Evolutionary conservation across 2,113 vertebrate genomes (phyloP).

Genomic region (Oxyruncus cristatus): DNA sequence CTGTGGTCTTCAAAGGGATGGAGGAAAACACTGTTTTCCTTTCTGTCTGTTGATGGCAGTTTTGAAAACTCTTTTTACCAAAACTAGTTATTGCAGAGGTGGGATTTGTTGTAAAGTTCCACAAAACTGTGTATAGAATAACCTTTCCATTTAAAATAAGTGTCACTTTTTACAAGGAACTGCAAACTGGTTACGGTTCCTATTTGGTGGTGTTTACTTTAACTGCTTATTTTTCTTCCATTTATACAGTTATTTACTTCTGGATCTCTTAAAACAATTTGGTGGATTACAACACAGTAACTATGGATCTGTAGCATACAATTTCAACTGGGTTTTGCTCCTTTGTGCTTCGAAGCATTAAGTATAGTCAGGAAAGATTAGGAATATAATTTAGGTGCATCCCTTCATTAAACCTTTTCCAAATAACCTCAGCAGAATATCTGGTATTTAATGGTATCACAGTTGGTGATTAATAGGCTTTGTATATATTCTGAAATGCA

Average conservation of each 20-base stretch:
- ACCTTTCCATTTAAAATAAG: neutral
- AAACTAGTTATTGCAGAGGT: neutral
- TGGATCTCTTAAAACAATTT: neutral
- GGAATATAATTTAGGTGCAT: neutral
- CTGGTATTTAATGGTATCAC: neutral
- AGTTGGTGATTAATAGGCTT: neutral
- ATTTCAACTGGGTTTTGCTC: neutral
- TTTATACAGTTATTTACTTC: neutral
- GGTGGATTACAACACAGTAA: neutral
- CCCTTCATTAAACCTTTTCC: neutral
- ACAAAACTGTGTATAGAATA: neutral
- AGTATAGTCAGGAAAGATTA: neutral
- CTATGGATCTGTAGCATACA: neutral
- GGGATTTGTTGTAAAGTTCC: neutral
- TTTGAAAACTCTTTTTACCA: neutral
- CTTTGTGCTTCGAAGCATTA: neutral
- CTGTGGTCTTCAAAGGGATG: constrained; percentile 18
- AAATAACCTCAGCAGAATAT: neutral
- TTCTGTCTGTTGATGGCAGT: neutral
- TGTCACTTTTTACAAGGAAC: neutral
- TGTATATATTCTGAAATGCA: neutral
- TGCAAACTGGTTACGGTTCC: neutral
- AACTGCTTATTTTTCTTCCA: neutral
- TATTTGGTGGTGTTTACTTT: neutral
- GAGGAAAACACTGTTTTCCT: neutral